Conservation (phyloP, 1,140 invertebrate species). For the Hypothenemus hampei region DNA sequence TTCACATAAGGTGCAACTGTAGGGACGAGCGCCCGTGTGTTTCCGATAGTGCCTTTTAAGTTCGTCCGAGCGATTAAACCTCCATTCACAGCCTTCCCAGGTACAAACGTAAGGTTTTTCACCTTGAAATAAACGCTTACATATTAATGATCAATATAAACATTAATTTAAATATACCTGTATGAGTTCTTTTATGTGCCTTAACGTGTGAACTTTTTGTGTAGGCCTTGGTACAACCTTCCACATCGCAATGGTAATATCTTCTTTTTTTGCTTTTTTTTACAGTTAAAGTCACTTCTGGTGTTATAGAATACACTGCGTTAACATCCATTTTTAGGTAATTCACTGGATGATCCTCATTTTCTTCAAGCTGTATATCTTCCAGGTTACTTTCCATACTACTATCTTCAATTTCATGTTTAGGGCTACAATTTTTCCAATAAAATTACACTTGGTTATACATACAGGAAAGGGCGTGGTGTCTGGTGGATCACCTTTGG, state of each 20-base stretch:
- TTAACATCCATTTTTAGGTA: too few species aligned
- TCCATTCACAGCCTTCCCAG: conserved; percentile 86
- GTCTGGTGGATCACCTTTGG: too few species aligned
- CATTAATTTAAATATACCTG: conserved; percentile 8
- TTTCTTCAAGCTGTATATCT: background rate
- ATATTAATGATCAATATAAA: background rate
- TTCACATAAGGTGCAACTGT: conserved; percentile 78
- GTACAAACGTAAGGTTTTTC: conserved; percentile 85
- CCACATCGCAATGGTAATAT: conserved; percentile 14
- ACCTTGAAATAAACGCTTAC: conserved; percentile 36
- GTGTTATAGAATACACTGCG: conserved; percentile 14
- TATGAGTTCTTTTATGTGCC: conserved; percentile 20
- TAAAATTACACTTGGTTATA: background rate
- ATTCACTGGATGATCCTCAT: background rate
- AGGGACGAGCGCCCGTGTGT: conserved; percentile 83
- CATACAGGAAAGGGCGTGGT: conserved; percentile 19
- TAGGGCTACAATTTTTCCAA: background rate
- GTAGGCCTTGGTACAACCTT: conserved; percentile 16
- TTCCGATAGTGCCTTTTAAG: conserved; percentile 78
- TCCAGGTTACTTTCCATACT: background rate
- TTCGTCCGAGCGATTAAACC: conserved; percentile 83
- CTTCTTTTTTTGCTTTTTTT: conserved; percentile 4
- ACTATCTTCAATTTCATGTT: background rate
- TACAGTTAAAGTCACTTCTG: conserved; percentile 19
- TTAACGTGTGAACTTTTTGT: conserved; percentile 24